Evolutionary conservation across 1,140 invertebrate genomes (phyloP), one percentile per base, ranked within the genome.

Genomic region (Hycleus phaleratus): DNA sequence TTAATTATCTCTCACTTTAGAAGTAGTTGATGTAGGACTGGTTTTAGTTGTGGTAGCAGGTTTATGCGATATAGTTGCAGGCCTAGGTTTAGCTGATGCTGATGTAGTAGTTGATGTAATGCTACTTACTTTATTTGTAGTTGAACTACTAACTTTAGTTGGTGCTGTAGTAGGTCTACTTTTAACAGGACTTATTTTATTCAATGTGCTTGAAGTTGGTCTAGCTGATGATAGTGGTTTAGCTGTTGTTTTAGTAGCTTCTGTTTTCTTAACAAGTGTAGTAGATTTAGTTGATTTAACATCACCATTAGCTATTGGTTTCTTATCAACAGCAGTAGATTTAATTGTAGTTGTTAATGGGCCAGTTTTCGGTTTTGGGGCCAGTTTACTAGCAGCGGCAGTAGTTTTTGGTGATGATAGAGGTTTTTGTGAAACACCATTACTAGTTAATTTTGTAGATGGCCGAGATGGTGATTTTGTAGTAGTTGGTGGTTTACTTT

Each of bases 351-450:
- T 39, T 5, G 61, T 58, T 4, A 65, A 61, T 18, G 32, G 11
- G 26, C 58, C 49, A 8, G 62, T 38, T 38, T 32, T 32, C 7
- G 56, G 74, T 3, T 69, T 46, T 26, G 68, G 59, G 3, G 66
- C 49, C 26, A 67, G 49, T 25, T 68, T 58, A 59, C 69, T 68
- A 12, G 67, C 58, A 2, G 62, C 63, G 38, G 62, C 56, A 48
- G 55, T 38, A 38, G 64, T 50, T 10, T 70, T 11, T 45, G 72
- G 73, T 10, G 71, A 61, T 40, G 65, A 38, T 7, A 60, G 56
- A 3, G 66, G 63, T 18, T 66, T 68, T 4, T 67, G 40, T 42
- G 40, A 18, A 18, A 18, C 32, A 32, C 4, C 32, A 32, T 4
- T 4, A 32, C 32, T 32, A 32, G 4, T 32, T 32, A 32, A 7